phyloP scores from a whole-genome alignment of 1,140 invertebrate genomes.

The Aphis craccivora region DNA sequence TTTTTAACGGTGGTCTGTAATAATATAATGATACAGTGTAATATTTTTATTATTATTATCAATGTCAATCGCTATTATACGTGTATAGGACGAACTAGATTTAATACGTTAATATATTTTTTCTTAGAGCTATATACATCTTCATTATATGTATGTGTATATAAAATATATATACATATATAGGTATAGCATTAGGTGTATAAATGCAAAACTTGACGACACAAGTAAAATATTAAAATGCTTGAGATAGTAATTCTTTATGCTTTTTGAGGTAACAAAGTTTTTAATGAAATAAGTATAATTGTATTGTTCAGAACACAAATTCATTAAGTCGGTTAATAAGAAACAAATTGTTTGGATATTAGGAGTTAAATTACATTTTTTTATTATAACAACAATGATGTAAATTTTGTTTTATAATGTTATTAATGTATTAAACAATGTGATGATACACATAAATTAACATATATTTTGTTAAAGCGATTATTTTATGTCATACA shows the following conservation, averaged over 20 bases:
- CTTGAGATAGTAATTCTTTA: neutral
- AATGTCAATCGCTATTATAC: neutral
- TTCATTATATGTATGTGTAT: neutral
- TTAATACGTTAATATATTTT: neutral
- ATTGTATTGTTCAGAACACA: neutral
- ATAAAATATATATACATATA: neutral
- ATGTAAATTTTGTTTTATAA: neutral
- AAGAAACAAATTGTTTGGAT: neutral
- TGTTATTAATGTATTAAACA: neutral
- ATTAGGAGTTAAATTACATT: neutral
- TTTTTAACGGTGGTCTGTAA: neutral
- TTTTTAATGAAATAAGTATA: conserved; percentile 47
- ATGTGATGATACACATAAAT: neutral
- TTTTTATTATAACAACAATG: conserved; percentile 14
- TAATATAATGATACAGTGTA: neutral
- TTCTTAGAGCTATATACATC: neutral
- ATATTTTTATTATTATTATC: neutral
- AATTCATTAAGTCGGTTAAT: conserved; percentile 16
- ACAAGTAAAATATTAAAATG: neutral
- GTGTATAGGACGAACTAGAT: neutral
- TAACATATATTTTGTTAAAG: neutral
- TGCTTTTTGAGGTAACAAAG: neutral
- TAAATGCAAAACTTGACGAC: neutral
- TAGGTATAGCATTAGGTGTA: too few relatives aligned
- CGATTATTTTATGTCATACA: neutral